Evolutionary conservation across 2,113 vertebrate genomes (phyloP).

Genomic region (Pygoscelis adeliae): DNA sequence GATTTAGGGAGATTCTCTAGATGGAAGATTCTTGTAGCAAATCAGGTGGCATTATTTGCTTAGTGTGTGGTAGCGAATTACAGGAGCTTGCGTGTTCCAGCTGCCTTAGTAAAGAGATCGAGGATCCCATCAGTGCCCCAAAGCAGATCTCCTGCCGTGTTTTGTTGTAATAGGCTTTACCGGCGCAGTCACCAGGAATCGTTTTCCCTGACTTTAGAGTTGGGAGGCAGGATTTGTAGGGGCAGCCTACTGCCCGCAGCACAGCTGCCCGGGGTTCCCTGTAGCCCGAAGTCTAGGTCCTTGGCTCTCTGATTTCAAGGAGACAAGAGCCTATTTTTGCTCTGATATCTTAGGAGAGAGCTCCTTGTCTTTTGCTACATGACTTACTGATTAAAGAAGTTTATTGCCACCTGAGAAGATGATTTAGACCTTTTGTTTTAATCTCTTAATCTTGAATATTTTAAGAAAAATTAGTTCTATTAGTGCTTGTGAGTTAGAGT

Average conservation of each 20-base stretch:
- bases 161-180: not conserved
- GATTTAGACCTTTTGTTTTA: not conserved
- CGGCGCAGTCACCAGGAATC: not conserved
- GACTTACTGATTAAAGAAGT: not conserved
- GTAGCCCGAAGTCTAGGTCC: not conserved
- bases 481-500: not conserved
- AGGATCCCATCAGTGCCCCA: not conserved
- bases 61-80: not conserved
- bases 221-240: not conserved
- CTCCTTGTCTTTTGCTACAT: not conserved
- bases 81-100: not conserved
- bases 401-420: not conserved
- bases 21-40: not conserved
- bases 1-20: not conserved
- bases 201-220: not conserved
- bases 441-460: not conserved
- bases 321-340: not conserved
- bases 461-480: not conserved
- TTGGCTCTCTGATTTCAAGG: not conserved
- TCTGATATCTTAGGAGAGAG: not conserved
- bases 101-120: not conserved
- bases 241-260: not conserved
- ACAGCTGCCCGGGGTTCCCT: not conserved
- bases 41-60: not conserved
- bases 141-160: not conserved